Percentiles rank a stretch among this genome's conserved stretches.
Evolutionary conservation across 2,888 invertebrate genomes (phyloP).

Genomic region (Crepidodera aurea): DNA sequence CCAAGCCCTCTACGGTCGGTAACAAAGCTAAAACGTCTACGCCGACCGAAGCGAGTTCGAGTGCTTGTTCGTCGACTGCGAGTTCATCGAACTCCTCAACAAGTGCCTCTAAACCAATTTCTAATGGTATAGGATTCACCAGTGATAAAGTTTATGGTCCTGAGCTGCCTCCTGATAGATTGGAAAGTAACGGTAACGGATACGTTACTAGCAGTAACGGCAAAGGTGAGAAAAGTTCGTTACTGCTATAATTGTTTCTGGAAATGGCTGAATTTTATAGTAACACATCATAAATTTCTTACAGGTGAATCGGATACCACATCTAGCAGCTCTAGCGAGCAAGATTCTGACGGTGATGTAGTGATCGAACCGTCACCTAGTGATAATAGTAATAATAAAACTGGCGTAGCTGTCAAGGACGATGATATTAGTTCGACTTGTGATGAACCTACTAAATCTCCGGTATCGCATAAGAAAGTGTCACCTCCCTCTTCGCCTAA

Average conservation of each 20-base stretch:
- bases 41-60: slow-evolving; percentile 15
- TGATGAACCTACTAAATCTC: slow-evolving; percentile 24
- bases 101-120: slow-evolving; percentile 37
- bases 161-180: slow-evolving; percentile 54
- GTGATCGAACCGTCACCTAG: slow-evolving; percentile 28
- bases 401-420: slow-evolving; percentile 24
- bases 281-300: no score
- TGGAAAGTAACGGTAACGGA: slow-evolving; percentile 34
- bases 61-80: slow-evolving; percentile 29
- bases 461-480: slow-evolving; percentile 18
- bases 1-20: slow-evolving; percentile 16
- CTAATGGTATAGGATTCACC: slow-evolving; percentile 52
- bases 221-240: slow-evolving; percentile 28
- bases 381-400: slow-evolving; percentile 27
- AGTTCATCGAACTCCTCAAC: slow-evolving; percentile 20
- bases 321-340: slow-evolving; percentile 16
- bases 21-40: slow-evolving; percentile 35
- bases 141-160: slow-evolving; percentile 58
- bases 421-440: slow-evolving; percentile 36
- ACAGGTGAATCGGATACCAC: slow-evolving; percentile 23
- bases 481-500: slow-evolving; percentile 35
- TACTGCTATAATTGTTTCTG: no score
- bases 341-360: slow-evolving; percentile 31
- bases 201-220: slow-evolving; percentile 40
- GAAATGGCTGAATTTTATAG: no score